Evolutionary conservation across 2,113 vertebrate species (phyloP), one percentile per base, ranked within the genome.

Genomic region (Hemiscyllium ocellatum): DNA sequence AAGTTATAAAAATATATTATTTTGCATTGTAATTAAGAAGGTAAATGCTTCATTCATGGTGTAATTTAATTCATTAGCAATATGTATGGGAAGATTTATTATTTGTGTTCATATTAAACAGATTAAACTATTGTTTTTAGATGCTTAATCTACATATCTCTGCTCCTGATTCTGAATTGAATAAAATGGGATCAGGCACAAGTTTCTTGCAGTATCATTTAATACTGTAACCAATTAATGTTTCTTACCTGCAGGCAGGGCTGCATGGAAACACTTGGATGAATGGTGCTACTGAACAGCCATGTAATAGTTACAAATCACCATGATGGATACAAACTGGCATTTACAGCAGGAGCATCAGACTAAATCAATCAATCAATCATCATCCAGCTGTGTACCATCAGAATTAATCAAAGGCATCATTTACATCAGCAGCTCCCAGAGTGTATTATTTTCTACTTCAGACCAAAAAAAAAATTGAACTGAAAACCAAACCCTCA

Each of bases 341-440:
- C 33, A 37, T 37, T 93, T 68, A 66, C 33, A 93, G n/a, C n/a
- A 19, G 61, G 33, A 93, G 29, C 89, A 93, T 93, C 15, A 19
- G 6, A 20, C n/a, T 20, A 19, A 93, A 93, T 66, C 19, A 37
- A 93, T 93, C 89, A 93, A 93, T 93, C 61, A 66, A 91, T 91
- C 87, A 91, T n/a, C 61, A 1, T 22, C 61, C 89, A 93, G 89
- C 89, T 93, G 89, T n/a, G n/a, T 37, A 66, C n/a, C 61, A 66
- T 65, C 61, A 93, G 61, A 37, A 93, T 66, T 66, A 66, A 93
- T 93, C 89, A 91, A 66, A 66, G n/a, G 33, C 89, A n/a, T 93
- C 89, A 19, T 66, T 37, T 66, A 66, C 89, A n/a, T 33, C 33
- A 37, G 61, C 89, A 66, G 56, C 7, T 93, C 6, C 33, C 89